Evolutionary conservation across 2,113 vertebrate genomes (phyloP), one percentile per base, ranked within the genome.

Genomic region (Cichladusa arquata): DNA sequence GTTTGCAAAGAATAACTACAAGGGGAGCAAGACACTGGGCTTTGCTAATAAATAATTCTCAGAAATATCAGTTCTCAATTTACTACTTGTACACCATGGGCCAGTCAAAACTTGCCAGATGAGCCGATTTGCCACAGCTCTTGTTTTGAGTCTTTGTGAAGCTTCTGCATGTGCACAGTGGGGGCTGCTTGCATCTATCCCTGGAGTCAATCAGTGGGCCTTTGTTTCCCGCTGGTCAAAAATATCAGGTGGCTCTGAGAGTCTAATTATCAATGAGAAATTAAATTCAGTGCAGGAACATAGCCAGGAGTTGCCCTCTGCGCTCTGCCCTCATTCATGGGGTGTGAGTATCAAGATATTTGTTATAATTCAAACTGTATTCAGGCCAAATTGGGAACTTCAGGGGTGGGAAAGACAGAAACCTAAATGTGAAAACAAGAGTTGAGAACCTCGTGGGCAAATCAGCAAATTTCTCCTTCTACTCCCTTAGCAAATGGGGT

Each of bases 61-160:
- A 96, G 98, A 98, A 98, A 98, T 97, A 98, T 98, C 97, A 98
- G 95, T 98, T 98, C 97, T 98, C 96, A 98, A 98, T 98, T 99
- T 98, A 98, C 98, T 98, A 96, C 97, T 98, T 98, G 98, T 98
- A 98, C 98, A 97, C 98, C 98, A 98, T 94, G 98, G 98, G 98
- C 99, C 98, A 98, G 99, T 98, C 97, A 97, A 97, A 99, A 99
- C 99, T 99, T 99, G 99, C 95, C 98, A 76, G 96, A 98, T 98
- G 98, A 98, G 98, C 98, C 98, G 98, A 98, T 98, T 98, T 98
- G 98, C 98, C 98, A 98, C 98, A 98, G 98, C 98, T 98, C 98
- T 97, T 98, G 99, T 99, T 99, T 99, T 98, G 97, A 98, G 98
- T 98, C 98, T 99, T 98, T 97, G 97, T 97, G 98, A 97, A 98